Base-by-base conservation (phyloP, 1,140 invertebrate species). In the Idris sp. region DNA sequence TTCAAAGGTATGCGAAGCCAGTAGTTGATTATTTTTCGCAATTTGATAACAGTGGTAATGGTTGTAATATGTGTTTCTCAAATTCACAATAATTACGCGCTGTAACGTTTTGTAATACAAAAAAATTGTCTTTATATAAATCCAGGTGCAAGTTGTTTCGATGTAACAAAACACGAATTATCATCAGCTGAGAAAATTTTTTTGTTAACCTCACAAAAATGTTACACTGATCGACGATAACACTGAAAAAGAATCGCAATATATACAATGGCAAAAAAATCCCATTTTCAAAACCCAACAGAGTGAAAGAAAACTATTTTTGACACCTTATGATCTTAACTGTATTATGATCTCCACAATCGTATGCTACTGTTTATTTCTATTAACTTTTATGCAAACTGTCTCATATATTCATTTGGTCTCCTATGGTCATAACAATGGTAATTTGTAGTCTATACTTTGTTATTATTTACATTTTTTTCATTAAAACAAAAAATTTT, bases 341-440 rank as follows among this genome's bases (percentile, higher is more conserved):
- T 61, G 33, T 84, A 87, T 84, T 86, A 87, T 87, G 86, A 79
- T 82, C 73, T 81, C 81, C 71, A 74, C 68, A 72, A 84, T 80
- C 72, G 76, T 86, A 81, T 83, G 81, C 68, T 79, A 78, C 69
- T 86, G 72, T 75, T 77, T 87, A 67, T 78, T 87, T 81, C 65
- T 87, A 59, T 82, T 85, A 72, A 83, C 79, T 51, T 77, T 86
- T 76, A 61, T 87, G 33, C 80, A 84, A 69, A 73, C 79, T 22
- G 81, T 83, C 30, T 81, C 81, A 30, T 83, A 83, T 76, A 87
- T 84, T 61, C 81, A 83, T 59, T 80, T 85, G 58, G 83, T 85
- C 74, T 79, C 85, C 58, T 85, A 86, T 76, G 84, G 83, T 61
- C 84, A 87, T 43, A 87, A 87, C 78, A 86, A 86, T 84, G 85